Evolutionary conservation across 2,888 invertebrate species (phyloP), one percentile per base, ranked within the genome.

Genomic region (Holacanthella duospinosa): DNA sequence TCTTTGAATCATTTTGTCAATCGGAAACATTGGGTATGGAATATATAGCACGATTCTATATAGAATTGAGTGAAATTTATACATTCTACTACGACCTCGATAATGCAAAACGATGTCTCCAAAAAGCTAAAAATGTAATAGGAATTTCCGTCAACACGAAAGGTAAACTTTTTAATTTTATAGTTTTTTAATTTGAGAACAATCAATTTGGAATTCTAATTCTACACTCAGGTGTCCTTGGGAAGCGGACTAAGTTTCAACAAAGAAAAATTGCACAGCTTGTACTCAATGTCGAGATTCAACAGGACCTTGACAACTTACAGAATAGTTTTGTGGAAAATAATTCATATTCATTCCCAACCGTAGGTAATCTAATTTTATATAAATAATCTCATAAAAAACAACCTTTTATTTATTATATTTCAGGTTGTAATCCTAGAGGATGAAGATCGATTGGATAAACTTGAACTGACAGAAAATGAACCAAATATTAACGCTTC

Each of bases 241-340:
- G 96, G 0, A 88, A 89, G 76, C 83, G 96, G 67, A 97, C 97
- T 9, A 87, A 86, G 74, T 93, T 85, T 76, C 97, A 99, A 77
- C 82, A 86, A 71, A 85, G 85, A 54, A 82, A 86, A 36, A 77
- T 92, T 56, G 85, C 97, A 0, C 97, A 96, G 75, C 80, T 97
- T 21, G 84, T 86, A 44, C 77, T 94, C 0, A 82, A 85, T 72
- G 83, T 90, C 58, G 78, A 80, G 59, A 68, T 48, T n/a, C n/a
- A n/a, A n/a, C n/a, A n/a, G n/a, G n/a, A n/a, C n/a, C n/a, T n/a
- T n/a, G n/a, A n/a, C n/a, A n/a, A n/a, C n/a, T n/a, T n/a, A n/a
- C n/a, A n/a, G n/a, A n/a, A n/a, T n/a, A n/a, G n/a, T n/a, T n/a
- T n/a, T n/a, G n/a, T n/a, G n/a, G n/a, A n/a, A n/a, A n/a, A n/a